A percentile compares a stretch with the other conserved stretches of the same genome.
Evolutionary conservation across 2,797 vertebrate species (phyloP).

Genomic region (Sebastes taczanowskii): DNA sequence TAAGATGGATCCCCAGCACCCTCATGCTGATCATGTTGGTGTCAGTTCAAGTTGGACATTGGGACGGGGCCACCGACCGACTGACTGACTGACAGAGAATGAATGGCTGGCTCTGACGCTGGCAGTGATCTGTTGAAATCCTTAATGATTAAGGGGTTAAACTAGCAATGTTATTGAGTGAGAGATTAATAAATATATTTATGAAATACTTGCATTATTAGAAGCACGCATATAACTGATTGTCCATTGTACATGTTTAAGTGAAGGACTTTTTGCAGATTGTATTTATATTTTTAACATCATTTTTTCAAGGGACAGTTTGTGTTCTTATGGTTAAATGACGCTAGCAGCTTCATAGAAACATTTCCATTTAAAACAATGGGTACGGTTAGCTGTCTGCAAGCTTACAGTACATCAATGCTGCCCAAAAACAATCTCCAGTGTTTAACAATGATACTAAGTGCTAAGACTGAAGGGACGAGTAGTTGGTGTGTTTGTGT

Average conservation of each 20-base stretch:
- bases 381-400: background rate
- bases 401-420: background rate
- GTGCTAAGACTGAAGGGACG: constrained; percentile 19
- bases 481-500: background rate
- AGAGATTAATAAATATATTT: constrained; percentile 35
- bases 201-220: constrained; percentile 18
- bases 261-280: constrained; percentile 21
- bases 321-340: background rate
- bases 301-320: background rate
- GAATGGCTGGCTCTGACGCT: constrained; percentile 24
- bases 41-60: background rate
- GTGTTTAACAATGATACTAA: constrained; percentile 42
- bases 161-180: constrained; percentile 1
- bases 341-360: background rate
- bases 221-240: constrained; percentile 8
- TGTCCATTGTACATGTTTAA: constrained; percentile 11
- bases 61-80: constrained; percentile 9
- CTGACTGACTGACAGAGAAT: constrained; percentile 7
- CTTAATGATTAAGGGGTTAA: constrained; percentile 44
- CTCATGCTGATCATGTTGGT: background rate
- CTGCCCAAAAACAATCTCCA: constrained; percentile 16
- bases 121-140: constrained; percentile 40
- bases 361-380: constrained; percentile 16
- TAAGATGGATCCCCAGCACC: background rate
- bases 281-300: constrained; percentile 39